Evolutionary conservation across 2,797 vertebrate species (phyloP).

Genomic region (Cyclopterus lumpus): DNA sequence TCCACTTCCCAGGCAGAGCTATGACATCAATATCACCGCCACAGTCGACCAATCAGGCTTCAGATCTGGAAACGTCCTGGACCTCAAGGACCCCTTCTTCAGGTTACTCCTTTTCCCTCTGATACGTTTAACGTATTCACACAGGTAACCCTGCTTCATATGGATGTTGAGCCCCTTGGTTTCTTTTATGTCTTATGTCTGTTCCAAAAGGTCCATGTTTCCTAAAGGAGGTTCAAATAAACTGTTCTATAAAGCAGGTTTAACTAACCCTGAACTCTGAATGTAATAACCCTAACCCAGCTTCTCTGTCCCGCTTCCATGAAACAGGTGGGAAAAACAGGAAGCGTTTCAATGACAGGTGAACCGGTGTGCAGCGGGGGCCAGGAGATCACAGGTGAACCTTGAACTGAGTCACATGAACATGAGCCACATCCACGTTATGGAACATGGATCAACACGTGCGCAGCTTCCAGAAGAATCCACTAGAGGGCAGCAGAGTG

Average conservation of each 20-base stretch:
- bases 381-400: background rate
- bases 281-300: no score
- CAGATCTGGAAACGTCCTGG: constrained; percentile 85
- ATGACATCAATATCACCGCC: constrained; percentile 85
- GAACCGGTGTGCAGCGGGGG: constrained; percentile 27
- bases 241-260: no score
- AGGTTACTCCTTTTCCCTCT: constrained; percentile 60
- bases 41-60: constrained; percentile 86
- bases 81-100: constrained; percentile 88
- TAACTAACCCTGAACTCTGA: no score
- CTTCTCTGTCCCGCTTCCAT: background rate
- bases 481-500: background rate
- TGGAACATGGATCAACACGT: background rate
- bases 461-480: background rate
- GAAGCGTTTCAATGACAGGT: background rate
- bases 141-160: background rate
- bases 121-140: background rate
- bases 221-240: background rate
- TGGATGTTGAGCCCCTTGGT: background rate
- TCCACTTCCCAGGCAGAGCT: constrained; percentile 80
- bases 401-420: background rate
- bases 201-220: background rate
- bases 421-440: no score
- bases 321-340: background rate
- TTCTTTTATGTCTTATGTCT: background rate